Evolutionary conservation across 2,113 vertebrate species (phyloP).

Genomic region (Pseudolaguvia tuberculata): DNA sequence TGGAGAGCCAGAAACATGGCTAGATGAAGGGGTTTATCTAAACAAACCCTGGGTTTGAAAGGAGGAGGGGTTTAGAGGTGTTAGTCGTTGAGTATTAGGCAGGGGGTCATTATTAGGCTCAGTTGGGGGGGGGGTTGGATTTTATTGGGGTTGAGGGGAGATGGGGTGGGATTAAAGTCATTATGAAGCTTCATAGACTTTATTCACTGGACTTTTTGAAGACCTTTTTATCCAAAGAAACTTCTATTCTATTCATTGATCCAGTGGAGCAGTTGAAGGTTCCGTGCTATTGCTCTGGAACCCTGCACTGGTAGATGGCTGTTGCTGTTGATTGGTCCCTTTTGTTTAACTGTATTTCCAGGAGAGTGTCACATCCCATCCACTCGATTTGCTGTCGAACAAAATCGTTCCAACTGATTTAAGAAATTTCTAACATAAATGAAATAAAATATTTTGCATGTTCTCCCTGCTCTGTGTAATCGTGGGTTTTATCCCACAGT

Average conservation of each 20-base stretch:
- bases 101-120: constrained; percentile 31
- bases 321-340: too few relatives aligned
- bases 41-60: constrained; percentile 40
- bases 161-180: neutral
- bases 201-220: too few relatives aligned
- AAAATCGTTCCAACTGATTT: neutral
- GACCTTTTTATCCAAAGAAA: too few relatives aligned
- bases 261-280: too few relatives aligned
- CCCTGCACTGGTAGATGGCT: too few relatives aligned
- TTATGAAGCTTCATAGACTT: constrained; percentile 1
- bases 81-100: constrained; percentile 4
- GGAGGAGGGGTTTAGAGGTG: constrained; percentile 12
- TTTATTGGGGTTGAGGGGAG: too few relatives aligned
- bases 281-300: too few relatives aligned
- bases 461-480: too few relatives aligned
- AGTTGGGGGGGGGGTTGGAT: neutral
- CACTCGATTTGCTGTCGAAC: neutral
- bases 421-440: neutral
- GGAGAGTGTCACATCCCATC: neutral
- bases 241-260: too few relatives aligned
- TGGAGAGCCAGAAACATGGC: constrained; percentile 30
- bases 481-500: too few relatives aligned
- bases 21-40: constrained; percentile 42
- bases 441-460: constrained; percentile 2
- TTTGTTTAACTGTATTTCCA: too few relatives aligned